These are phyloP conservation scores for Chaetorhynchus papuensis DNA, from an alignment of 2,113 vertebrate species.

Conservation along the genomic window DNA sequence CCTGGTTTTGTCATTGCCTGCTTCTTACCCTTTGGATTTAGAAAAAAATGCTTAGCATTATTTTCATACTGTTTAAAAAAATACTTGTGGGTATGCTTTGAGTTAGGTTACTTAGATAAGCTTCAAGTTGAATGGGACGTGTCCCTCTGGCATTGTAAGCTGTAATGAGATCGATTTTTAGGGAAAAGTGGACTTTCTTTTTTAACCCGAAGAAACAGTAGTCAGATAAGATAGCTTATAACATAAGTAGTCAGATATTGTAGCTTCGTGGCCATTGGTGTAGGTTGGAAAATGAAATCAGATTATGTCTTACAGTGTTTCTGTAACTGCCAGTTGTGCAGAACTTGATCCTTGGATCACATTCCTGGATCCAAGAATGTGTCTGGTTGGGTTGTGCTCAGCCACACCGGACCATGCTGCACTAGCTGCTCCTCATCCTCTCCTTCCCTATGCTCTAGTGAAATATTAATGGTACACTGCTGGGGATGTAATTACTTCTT, in stretches of 20 bases:
- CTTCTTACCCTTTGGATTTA: not conserved
- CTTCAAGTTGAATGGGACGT: not conserved
- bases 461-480: not conserved
- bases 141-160: not conserved
- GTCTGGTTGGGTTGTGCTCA: not conserved
- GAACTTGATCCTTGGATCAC: too few species aligned
- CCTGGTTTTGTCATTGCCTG: not conserved
- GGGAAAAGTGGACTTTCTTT: not conserved
- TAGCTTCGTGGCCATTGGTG: not conserved
- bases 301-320: not conserved
- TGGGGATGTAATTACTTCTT: not conserved
- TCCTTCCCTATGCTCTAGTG: not conserved
- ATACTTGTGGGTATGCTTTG: not conserved
- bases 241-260: too few species aligned
- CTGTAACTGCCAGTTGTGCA: not conserved
- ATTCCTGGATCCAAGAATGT: not conserved
- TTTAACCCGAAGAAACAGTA: not conserved
- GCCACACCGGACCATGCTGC: not conserved
- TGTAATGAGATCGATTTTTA: not conserved
- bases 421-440: not conserved
- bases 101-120: not conserved
- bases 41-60: not conserved
- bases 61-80: not conserved
- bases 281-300: not conserved
- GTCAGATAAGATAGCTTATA: not conserved